These are phyloP conservation scores for Dendrophyllia cribrosa DNA, from an alignment of 64 coral and sea anemone genomes.

Conservation along the genomic window DNA sequence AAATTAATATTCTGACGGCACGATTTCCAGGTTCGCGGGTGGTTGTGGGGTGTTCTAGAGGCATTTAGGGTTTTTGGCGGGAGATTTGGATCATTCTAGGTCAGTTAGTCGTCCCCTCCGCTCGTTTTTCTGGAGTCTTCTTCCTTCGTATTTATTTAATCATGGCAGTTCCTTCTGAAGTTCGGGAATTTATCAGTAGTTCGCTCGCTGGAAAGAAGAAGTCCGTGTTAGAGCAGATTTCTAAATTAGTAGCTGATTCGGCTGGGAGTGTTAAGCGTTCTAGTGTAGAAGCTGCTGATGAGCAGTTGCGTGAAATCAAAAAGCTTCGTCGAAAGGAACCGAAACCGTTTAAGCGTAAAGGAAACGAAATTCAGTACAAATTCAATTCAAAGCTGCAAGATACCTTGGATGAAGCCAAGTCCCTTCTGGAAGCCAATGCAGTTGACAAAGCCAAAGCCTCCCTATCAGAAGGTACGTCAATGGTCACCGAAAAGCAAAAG, in stretches of 20 bases:
- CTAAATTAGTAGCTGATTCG: background rate
- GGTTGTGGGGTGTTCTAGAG: background rate
- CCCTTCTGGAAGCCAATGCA: background rate
- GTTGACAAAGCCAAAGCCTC: background rate
- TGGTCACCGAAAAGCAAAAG: background rate
- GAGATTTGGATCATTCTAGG: background rate
- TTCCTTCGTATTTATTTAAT: background rate
- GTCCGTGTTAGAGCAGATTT: background rate
- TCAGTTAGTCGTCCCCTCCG: too few species aligned
- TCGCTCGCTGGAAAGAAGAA: background rate
- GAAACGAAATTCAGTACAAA: slow-evolving; percentile 28
- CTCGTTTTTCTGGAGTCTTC: background rate
- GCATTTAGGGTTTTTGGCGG: background rate
- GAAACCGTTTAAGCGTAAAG: slow-evolving; percentile 18
- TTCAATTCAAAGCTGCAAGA: slow-evolving; percentile 11
- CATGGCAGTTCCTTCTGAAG: background rate
- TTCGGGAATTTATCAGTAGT: background rate
- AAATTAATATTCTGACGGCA: background rate
- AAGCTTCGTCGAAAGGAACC: background rate
- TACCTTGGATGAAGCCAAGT: background rate
- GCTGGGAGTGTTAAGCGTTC: background rate
- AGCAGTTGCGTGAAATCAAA: background rate
- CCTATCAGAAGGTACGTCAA: slow-evolving; percentile 11
- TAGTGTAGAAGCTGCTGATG: background rate
- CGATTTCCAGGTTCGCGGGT: background rate